A percentile compares a stretch with the other conserved stretches of the same genome.
These are phyloP conservation scores for Antigone vipio DNA, from an alignment of 2,113 vertebrate genomes.

Conservation along the genomic window DNA sequence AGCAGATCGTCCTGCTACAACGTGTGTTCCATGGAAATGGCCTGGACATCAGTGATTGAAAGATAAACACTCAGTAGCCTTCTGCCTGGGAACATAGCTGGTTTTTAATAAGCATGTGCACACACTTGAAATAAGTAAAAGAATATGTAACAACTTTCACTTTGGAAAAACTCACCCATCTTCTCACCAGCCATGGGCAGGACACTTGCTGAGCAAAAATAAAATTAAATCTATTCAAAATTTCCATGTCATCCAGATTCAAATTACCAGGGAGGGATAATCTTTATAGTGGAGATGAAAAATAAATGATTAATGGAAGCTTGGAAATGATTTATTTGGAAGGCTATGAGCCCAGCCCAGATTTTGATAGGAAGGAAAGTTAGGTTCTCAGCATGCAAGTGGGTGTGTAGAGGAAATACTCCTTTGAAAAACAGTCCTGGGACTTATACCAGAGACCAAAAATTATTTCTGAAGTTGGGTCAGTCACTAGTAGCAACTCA, in stretches of 20 bases:
- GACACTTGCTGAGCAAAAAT: neutral
- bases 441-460: neutral
- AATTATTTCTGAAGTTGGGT: neutral
- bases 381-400: constrained; percentile 1
- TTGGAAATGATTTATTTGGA: neutral
- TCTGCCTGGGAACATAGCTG: neutral
- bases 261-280: neutral
- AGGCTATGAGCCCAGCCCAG: neutral
- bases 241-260: neutral
- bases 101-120: neutral
- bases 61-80: neutral
- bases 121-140: neutral
- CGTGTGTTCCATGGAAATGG: neutral
- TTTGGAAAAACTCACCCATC: constrained; percentile 11
- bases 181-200: neutral
- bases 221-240: neutral
- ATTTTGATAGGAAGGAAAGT: constrained; percentile 27
- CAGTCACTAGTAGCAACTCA: neutral
- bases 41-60: neutral
- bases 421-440: neutral
- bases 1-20: neutral
- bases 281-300: constrained; percentile 10
- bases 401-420: constrained; percentile 18
- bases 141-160: neutral
- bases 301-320: neutral